Conservation (phyloP, 2,797 vertebrate species). For the Hapalemur alaotrensis region DNA sequence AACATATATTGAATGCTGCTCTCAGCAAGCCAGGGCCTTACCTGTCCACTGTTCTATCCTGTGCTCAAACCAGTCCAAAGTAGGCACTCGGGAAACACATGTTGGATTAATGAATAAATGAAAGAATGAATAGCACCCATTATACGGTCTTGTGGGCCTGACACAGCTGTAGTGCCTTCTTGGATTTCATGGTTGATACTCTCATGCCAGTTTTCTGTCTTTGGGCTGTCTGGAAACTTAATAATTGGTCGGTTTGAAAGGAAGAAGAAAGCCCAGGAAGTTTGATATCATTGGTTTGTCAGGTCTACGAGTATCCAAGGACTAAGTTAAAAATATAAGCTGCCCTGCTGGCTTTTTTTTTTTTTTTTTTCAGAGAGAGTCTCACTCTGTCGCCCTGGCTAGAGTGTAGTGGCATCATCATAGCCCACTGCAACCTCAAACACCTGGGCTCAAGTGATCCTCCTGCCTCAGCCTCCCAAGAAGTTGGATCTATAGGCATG, state of each 20-base stretch:
- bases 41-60: background rate
- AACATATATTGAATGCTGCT: background rate
- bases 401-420: background rate
- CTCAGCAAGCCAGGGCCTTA: background rate
- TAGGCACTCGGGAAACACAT: background rate
- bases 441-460: background rate
- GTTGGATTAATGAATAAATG: background rate
- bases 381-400: background rate
- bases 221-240: background rate
- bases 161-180: fast-evolving
- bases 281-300: background rate
- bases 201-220: background rate
- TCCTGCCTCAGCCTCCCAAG: background rate
- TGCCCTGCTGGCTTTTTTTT: background rate
- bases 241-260: background rate
- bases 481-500: background rate
- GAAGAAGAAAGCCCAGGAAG: background rate
- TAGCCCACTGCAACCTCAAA: background rate
- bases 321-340: background rate
- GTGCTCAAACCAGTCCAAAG: background rate
- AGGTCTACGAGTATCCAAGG: background rate
- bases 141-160: background rate
- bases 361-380: background rate
- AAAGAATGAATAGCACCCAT: background rate
- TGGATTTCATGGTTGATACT: background rate